Evolutionary conservation across 2,797 vertebrate species (phyloP).

Genomic region (Lerista edwardsae): DNA sequence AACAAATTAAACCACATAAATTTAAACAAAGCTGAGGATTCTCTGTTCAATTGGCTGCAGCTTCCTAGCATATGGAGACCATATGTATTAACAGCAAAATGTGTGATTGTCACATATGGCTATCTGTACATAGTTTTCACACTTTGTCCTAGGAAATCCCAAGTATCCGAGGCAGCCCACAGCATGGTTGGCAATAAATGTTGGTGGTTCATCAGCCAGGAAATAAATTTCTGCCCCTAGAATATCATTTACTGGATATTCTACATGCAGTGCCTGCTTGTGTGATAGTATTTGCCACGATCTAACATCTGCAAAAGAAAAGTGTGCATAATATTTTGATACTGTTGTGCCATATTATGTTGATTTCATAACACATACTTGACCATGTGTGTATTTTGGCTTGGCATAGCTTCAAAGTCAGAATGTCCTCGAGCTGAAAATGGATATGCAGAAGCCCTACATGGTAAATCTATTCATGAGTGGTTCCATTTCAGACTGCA

Average conservation of each 20-base stretch:
- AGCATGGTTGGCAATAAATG: background rate
- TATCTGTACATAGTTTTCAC: no score
- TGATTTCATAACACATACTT: background rate
- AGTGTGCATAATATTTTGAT: background rate
- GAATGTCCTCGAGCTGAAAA: background rate
- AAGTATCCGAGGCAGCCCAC: background rate
- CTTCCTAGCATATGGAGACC: background rate
- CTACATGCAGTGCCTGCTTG: background rate
- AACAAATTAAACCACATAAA: background rate
- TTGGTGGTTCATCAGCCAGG: background rate
- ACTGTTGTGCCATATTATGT: background rate
- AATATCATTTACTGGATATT: background rate
- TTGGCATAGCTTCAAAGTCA: background rate
- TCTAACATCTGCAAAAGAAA: background rate
- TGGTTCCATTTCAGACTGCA: background rate
- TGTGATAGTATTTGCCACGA: background rate
- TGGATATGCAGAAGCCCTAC: background rate
- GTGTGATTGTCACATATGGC: background rate
- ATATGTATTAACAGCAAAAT: background rate
- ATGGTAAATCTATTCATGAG: background rate
- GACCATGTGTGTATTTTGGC: background rate
- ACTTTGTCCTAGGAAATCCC: background rate
- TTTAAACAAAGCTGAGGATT: background rate
- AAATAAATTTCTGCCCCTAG: background rate
- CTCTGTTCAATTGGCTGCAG: background rate